Evolutionary conservation across 2,888 invertebrate genomes (phyloP).

Genomic region (Cantharis rustica): DNA sequence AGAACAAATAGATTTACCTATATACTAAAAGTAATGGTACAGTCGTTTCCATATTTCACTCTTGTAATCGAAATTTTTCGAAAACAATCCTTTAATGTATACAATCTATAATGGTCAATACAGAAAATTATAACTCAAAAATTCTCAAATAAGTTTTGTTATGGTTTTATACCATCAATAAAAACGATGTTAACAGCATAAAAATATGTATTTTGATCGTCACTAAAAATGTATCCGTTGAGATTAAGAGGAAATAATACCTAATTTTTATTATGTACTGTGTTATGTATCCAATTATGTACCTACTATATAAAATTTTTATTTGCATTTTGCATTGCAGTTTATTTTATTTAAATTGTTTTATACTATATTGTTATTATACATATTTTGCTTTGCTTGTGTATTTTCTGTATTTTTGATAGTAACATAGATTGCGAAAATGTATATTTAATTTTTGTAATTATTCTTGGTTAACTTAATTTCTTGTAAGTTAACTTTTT

Average conservation of each 20-base stretch:
- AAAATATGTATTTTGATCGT: background rate
- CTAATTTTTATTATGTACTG: background rate
- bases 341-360: background rate
- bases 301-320: background rate
- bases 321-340: background rate
- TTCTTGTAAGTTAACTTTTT: constrained; percentile 24
- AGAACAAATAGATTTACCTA: background rate
- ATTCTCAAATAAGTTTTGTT: background rate
- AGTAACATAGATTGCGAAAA: constrained; percentile 32
- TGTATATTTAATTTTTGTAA: constrained; percentile 24
- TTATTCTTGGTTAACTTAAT: constrained; percentile 24
- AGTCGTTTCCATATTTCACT: no score
- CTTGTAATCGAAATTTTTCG: no score
- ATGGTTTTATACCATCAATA: background rate
- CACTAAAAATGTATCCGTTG: background rate
- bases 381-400: constrained; percentile 3
- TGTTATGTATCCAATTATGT: background rate
- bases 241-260: background rate
- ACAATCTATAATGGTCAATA: no score
- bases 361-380: background rate
- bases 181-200: background rate
- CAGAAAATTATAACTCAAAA: background rate
- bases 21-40: no score
- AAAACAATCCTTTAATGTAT: no score
- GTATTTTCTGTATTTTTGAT: constrained; percentile 9